Evolutionary conservation across 2,113 vertebrate species (phyloP).

Genomic region (Casuarius casuarius): DNA sequence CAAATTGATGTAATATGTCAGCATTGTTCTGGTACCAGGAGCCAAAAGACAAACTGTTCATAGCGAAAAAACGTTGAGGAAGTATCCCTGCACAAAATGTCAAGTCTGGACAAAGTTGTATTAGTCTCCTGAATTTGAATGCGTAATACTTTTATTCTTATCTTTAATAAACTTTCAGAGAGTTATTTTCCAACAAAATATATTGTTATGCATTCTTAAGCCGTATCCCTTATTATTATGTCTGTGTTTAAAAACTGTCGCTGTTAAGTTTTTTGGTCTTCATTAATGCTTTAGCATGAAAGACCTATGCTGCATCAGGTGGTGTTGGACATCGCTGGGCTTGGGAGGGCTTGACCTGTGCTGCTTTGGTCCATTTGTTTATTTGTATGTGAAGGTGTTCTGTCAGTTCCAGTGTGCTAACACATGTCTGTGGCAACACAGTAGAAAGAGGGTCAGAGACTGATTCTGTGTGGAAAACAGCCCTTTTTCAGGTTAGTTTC

Average conservation of each 20-base stretch:
- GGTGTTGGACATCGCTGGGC: fast-evolving
- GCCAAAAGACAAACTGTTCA: not conserved
- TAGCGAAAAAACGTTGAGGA: not conserved
- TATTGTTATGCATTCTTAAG: not conserved
- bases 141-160: not conserved
- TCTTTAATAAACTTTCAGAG: constrained; percentile 14
- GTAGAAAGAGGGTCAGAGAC: not conserved
- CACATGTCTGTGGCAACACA: not conserved
- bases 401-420: not conserved
- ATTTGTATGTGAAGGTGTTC: not conserved
- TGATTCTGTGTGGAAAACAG: not conserved
- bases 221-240: not conserved
- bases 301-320: not conserved
- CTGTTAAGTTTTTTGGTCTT: not conserved
- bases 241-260: not conserved
- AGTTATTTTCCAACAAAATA: not conserved
- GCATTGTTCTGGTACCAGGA: not conserved
- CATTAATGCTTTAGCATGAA: not conserved
- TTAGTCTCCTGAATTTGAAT: not conserved
- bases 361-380: fast-evolving
- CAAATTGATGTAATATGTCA: not conserved
- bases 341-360: not conserved
- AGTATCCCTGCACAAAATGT: constrained; percentile 13
- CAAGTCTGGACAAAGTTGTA: not conserved
- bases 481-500: not conserved